Conservation (phyloP, 37 sponge, comb jelly and placozoan species). For the Spongilla lacustris region DNA sequence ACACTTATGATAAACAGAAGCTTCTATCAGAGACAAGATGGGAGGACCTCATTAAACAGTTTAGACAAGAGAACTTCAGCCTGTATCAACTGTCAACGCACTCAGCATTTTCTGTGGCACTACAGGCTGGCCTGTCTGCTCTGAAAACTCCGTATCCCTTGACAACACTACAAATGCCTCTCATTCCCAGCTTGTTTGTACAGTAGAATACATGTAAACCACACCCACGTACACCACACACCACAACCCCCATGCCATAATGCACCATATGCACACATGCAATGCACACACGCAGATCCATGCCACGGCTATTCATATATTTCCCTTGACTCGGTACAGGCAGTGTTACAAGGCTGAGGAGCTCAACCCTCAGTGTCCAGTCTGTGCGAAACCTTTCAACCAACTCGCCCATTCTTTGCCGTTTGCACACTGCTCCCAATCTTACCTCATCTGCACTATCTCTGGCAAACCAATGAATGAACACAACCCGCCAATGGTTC, state of each 20-base stretch:
- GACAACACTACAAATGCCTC: not conserved
- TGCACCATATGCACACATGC: too few relatives aligned
- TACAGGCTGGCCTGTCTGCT: conserved; percentile 95
- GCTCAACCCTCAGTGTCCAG: conserved; percentile 88
- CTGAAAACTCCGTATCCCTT: conserved; percentile 95
- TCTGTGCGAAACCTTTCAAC: conserved; percentile 89
- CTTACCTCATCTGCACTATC: conserved; percentile 88
- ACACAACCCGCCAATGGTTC: conserved; percentile 94
- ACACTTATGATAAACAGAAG: conserved; percentile 31
- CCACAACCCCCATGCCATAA: too few relatives aligned
- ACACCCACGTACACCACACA: not conserved
- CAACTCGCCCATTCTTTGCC: conserved; percentile 89
- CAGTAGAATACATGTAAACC: too few relatives aligned
- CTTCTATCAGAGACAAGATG: conserved; percentile 87
- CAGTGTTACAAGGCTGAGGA: conserved; percentile 77
- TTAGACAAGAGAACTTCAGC: conserved; percentile 85
- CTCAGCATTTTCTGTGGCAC: conserved; percentile 80
- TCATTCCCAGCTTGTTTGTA: not conserved
- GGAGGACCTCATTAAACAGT: conserved; percentile 85
- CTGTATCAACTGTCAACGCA: conserved; percentile 85
- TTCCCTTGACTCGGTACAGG: conserved; percentile 7
- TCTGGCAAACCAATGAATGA: conserved; percentile 94
- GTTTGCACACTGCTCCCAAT: conserved; percentile 95
- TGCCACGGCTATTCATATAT: too few relatives aligned
- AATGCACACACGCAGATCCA: not conserved